Percentiles rank a stretch among this genome's conserved stretches.
phyloP scores from a whole-genome alignment of 2,797 vertebrate species.

The Vipera ursinii region DNA sequence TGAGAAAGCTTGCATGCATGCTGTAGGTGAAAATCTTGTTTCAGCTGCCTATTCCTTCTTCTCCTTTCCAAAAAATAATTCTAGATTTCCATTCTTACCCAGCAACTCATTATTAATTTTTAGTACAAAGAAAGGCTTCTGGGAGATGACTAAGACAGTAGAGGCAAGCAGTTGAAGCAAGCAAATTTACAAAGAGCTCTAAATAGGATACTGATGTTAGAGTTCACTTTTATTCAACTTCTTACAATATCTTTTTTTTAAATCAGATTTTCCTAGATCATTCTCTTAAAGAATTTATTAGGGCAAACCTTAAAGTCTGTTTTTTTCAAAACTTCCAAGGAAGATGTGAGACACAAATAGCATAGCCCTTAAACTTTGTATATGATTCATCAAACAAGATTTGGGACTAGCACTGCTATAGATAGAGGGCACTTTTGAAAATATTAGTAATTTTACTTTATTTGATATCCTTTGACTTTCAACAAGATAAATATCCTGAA shows the following conservation, averaged over 20 bases:
- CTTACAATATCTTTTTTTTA: background rate
- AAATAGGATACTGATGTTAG: background rate
- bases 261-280: background rate
- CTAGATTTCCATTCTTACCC: background rate
- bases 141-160: too few species aligned
- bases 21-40: background rate
- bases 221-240: background rate
- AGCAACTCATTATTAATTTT: background rate
- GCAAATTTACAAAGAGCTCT: background rate
- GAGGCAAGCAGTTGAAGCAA: background rate
- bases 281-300: background rate
- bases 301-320: background rate
- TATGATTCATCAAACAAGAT: background rate
- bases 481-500: background rate
- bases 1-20: background rate
- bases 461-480: background rate
- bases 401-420: background rate
- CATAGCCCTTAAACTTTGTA: background rate
- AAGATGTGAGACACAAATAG: background rate
- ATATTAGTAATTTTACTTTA: background rate
- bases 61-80: background rate
- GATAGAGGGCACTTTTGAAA: background rate
- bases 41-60: background rate
- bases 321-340: background rate
- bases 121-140: background rate